These are phyloP conservation scores for Ailurus styani DNA, from an alignment of 2,113 vertebrate species.

Conservation along the genomic window DNA sequence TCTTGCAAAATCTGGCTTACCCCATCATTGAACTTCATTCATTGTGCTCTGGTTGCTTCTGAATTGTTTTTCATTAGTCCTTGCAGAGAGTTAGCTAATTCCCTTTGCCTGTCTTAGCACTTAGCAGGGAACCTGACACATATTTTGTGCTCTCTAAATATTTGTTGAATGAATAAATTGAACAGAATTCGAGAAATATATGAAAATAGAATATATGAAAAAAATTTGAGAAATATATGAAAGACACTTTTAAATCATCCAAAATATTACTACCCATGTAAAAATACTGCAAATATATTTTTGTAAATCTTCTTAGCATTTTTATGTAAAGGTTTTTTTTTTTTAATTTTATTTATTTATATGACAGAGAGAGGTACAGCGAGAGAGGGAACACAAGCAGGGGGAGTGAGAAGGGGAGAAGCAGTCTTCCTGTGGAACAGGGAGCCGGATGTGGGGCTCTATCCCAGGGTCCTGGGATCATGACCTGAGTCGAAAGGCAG, in stretches of 20 bases:
- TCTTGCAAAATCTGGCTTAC: not conserved
- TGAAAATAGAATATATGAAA: not conserved
- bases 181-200: constrained; percentile 19
- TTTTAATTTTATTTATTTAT: no score
- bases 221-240: not conserved
- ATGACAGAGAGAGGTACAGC: no score
- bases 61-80: not conserved
- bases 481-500: no score
- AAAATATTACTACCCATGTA: not conserved
- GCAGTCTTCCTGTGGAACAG: no score
- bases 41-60: not conserved
- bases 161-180: constrained; percentile 18
- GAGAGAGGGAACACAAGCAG: no score
- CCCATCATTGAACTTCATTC: not conserved
- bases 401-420: no score
- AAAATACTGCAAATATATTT: not conserved
- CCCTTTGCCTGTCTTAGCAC: not conserved
- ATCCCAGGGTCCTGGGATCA: no score
- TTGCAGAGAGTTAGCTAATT: not conserved
- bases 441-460: no score
- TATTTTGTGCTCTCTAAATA: constrained; percentile 7
- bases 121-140: not conserved
- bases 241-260: not conserved
- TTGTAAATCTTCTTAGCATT: not conserved
- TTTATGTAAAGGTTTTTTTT: not conserved